A percentile compares a stretch with the other conserved stretches of the same genome.
phyloP scores from a whole-genome alignment of 2,797 vertebrate species.

The Acipenser transmontanus region DNA sequence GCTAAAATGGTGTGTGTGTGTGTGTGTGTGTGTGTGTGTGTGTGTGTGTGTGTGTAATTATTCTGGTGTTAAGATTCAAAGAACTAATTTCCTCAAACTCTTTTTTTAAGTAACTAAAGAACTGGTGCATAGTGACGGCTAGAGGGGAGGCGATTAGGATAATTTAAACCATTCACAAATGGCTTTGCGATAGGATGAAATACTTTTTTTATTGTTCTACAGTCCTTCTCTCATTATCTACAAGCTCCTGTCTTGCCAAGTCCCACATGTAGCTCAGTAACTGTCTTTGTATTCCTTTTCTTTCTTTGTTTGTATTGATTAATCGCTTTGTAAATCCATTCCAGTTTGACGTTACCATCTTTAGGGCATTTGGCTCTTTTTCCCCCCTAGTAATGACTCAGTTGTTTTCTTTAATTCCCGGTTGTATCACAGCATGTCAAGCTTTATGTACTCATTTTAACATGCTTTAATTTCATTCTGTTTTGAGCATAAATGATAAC shows the following conservation, averaged over 20 bases:
- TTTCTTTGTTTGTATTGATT: constrained; percentile 85
- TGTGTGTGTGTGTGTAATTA: constrained; percentile 59
- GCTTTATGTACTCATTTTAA: no score
- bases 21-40: no score
- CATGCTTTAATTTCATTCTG: no score
- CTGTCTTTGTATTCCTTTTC: constrained; percentile 38
- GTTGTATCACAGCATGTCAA: neutral
- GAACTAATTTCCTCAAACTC: constrained; percentile 70
- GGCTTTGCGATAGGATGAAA: constrained; percentile 57
- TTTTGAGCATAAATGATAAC: no score
- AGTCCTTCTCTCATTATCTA: constrained; percentile 63
- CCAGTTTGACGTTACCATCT: constrained; percentile 73
- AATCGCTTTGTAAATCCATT: constrained; percentile 80
- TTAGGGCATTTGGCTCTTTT: constrained; percentile 58
- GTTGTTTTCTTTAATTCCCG: constrained; percentile 61
- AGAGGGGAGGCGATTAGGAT: constrained; percentile 70
- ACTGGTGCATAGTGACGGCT: constrained; percentile 58
- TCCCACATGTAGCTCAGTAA: constrained; percentile 50
- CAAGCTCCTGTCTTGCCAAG: constrained; percentile 44
- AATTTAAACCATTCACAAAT: constrained; percentile 69
- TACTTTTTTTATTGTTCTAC: constrained; percentile 53
- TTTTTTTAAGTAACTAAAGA: constrained; percentile 66
- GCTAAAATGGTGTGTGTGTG: constrained; percentile 58
- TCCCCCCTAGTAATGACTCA: constrained; percentile 47
- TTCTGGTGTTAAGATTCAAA: constrained; percentile 71